Evolutionary conservation across 64 coral and sea anemone genomes (phyloP).

Genomic region (Catalaphyllia jardinei): DNA sequence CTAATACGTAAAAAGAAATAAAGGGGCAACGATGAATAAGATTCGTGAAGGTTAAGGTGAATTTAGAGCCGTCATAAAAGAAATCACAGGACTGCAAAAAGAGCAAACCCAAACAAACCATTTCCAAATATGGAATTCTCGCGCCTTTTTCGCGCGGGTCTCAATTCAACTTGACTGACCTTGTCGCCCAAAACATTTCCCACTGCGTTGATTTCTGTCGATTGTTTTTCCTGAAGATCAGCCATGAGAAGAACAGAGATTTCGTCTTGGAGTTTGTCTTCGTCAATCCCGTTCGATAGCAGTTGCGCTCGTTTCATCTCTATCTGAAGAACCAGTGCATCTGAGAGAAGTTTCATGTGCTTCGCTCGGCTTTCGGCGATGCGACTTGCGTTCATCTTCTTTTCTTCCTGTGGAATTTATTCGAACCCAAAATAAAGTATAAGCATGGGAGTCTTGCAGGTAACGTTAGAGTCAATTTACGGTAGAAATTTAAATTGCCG

Average conservation of each 20-base stretch:
- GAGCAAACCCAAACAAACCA: neutral
- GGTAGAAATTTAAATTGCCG: neutral
- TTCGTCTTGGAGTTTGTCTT: conserved; percentile 75
- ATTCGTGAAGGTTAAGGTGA: no score
- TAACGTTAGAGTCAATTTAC: neutral
- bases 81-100: no score
- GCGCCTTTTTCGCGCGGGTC: neutral
- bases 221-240: conserved; percentile 94
- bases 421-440: neutral
- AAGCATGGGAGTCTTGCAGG: neutral
- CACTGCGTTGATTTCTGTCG: conserved; percentile 83
- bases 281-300: conserved; percentile 52
- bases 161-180: conserved; percentile 33
- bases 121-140: neutral
- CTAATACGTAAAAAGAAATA: no score
- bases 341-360: conserved; percentile 76
- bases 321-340: conserved; percentile 74
- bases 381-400: conserved; percentile 51
- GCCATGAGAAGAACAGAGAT: conserved; percentile 80
- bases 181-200: conserved; percentile 78
- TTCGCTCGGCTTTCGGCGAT: conserved; percentile 71
- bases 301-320: conserved; percentile 67
- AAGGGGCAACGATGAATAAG: no score
- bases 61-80: no score
- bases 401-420: conserved; percentile 68